Evolutionary conservation across 2,113 vertebrate species (phyloP).

Genomic region (Microcebus tavaratra): DNA sequence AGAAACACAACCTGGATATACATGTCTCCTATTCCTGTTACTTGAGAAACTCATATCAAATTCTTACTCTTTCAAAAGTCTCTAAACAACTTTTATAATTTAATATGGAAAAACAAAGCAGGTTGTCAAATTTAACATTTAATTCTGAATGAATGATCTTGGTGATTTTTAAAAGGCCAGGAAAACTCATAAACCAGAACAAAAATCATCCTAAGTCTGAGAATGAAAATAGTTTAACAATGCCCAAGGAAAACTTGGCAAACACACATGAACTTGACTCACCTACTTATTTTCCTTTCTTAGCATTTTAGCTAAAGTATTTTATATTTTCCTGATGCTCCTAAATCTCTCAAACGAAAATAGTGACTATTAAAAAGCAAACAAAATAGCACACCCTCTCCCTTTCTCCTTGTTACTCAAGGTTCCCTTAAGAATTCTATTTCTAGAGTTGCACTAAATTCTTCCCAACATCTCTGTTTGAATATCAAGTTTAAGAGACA

Average conservation of each 20-base stretch:
- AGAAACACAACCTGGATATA: conserved; percentile 51
- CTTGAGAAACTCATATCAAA: conserved; percentile 71
- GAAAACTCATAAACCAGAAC: neutral
- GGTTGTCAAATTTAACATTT: conserved; percentile 37
- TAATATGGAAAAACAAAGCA: conserved; percentile 54
- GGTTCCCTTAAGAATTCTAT: neutral
- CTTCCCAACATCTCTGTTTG: neutral
- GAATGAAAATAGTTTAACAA: neutral
- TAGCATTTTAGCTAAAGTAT: neutral
- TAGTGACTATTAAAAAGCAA: neutral
- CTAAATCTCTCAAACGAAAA: conserved; percentile 41
- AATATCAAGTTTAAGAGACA: neutral
- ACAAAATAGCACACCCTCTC: neutral
- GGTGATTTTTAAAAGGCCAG: neutral
- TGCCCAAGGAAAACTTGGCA: neutral
- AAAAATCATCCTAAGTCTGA: neutral
- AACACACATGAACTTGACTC: neutral
- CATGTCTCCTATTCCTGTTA: conserved; percentile 49
- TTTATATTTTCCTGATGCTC: conserved; percentile 14
- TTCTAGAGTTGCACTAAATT: neutral
- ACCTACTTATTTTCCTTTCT: neutral
- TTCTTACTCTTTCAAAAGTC: conserved; percentile 51
- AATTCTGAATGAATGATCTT: conserved; percentile 22
- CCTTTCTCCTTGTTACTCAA: neutral
- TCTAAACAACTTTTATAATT: conserved; percentile 60